Percentiles rank a stretch among this genome's conserved stretches.
phyloP scores from a whole-genome alignment of 2,888 invertebrate genomes.

The Drosophila meridionalis region DNA sequence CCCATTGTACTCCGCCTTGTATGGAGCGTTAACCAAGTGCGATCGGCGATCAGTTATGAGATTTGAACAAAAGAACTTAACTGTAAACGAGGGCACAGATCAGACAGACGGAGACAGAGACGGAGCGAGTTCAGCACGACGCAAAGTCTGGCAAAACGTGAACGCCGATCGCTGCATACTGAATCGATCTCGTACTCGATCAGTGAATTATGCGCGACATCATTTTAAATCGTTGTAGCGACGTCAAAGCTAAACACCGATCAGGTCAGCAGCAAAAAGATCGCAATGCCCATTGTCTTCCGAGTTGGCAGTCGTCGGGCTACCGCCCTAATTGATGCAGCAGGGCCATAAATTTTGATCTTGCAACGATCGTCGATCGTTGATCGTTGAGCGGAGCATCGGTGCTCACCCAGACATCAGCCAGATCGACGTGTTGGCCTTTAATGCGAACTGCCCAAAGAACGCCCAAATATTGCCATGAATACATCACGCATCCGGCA shows the following conservation, averaged over 20 bases:
- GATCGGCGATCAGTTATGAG: conserved; percentile 77
- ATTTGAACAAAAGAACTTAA: conserved; percentile 79
- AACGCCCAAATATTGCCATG: conserved; percentile 65
- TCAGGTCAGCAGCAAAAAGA: conserved; percentile 58
- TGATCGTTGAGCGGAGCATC: conserved; percentile 8
- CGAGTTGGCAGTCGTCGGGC: conserved; percentile 56
- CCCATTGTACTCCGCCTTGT: conserved; percentile 55
- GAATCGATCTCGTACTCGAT: conserved; percentile 57
- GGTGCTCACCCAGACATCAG: conserved; percentile 22
- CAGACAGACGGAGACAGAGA: conserved; percentile 18
- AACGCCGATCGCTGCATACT: conserved; percentile 45
- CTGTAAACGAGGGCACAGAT: conserved; percentile 68
- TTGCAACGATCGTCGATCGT: conserved; percentile 48
- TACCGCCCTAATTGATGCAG: conserved; percentile 84
- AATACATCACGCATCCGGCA: conserved; percentile 62
- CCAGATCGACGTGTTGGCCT: conserved; percentile 52
- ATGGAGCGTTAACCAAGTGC: conserved; percentile 69
- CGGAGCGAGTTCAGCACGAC: conserved; percentile 52
- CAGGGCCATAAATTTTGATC: conserved; percentile 83
- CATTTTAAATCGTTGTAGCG: conserved; percentile 81
- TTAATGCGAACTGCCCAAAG: conserved; percentile 28
- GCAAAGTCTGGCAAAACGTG: conserved; percentile 70
- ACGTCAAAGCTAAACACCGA: conserved; percentile 80
- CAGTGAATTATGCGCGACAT: conserved; percentile 82
- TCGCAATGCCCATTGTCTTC: conserved; percentile 66